Percentiles rank a stretch among this genome's conserved stretches.
Evolutionary conservation across 2,888 invertebrate species (phyloP).

Genomic region (Dicyrtoma fusca): DNA sequence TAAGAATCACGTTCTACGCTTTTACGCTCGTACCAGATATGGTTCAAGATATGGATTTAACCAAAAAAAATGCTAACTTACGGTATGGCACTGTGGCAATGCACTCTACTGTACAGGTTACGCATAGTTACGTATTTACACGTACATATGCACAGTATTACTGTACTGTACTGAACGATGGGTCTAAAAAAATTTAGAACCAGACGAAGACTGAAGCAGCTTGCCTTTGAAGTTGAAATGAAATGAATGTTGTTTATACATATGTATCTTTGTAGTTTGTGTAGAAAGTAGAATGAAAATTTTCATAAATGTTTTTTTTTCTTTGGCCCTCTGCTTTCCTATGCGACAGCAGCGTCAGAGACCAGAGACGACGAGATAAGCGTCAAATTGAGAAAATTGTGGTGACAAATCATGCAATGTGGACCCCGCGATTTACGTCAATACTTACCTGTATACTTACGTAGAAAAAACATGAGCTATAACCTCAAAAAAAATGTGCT

Average conservation of each 20-base stretch:
- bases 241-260: slow-evolving; percentile 4
- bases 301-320: slow-evolving; percentile 31
- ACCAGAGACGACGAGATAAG: slow-evolving; percentile 39
- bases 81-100: too few species aligned
- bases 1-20: too few species aligned
- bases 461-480: neutral
- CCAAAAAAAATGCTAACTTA: too few species aligned
- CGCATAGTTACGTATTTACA: too few species aligned
- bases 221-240: neutral
- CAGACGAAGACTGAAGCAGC: too few species aligned
- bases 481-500: neutral
- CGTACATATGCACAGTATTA: too few species aligned
- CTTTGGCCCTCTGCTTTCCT: neutral
- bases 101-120: too few species aligned
- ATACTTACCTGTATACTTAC: neutral
- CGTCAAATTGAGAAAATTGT: slow-evolving; percentile 45
- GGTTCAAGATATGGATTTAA: too few species aligned
- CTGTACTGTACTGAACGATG: too few species aligned
- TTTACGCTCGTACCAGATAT: too few species aligned
- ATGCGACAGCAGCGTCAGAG: slow-evolving; percentile 5
- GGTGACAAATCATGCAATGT: slow-evolving; percentile 52
- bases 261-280: neutral
- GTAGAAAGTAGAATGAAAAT: slow-evolving; percentile 10
- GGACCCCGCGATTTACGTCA: slow-evolving; percentile 30
- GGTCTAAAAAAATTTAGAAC: too few species aligned